phyloP scores from a whole-genome alignment of 1,140 invertebrate genomes.

The Drosophila eugracilis region DNA sequence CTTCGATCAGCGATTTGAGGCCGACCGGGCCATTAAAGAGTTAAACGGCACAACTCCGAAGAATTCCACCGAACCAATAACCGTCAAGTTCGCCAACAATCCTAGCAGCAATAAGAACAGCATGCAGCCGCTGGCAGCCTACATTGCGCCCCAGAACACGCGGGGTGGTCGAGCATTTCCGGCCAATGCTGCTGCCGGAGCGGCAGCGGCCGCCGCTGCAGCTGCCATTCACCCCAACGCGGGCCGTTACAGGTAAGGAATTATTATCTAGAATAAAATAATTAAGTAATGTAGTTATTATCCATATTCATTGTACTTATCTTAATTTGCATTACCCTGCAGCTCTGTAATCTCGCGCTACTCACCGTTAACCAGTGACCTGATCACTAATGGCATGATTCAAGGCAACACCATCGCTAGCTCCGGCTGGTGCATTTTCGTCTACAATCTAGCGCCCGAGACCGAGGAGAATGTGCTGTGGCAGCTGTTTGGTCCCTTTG shows the following conservation, averaged over 20 bases:
- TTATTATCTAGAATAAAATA: no score
- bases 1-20: conserved; percentile 98
- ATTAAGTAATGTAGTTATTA: background rate
- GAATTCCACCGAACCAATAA: conserved; percentile 98
- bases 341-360: conserved; percentile 88
- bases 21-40: conserved; percentile 98
- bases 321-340: conserved; percentile 2
- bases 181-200: conserved; percentile 87
- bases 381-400: conserved; percentile 94
- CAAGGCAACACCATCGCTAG: conserved; percentile 93
- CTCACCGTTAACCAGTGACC: conserved; percentile 96
- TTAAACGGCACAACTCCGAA: conserved; percentile 98
- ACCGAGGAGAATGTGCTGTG: conserved; percentile 99
- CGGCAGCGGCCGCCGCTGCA: conserved; percentile 86
- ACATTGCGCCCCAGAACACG: conserved; percentile 91
- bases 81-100: conserved; percentile 99
- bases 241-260: conserved; percentile 94
- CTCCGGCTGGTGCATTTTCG: conserved; percentile 98
- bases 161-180: conserved; percentile 91
- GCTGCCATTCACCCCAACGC: conserved; percentile 93
- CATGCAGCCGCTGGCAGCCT: conserved; percentile 95
- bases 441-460: conserved; percentile 99
- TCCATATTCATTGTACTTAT: background rate
- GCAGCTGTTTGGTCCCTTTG: conserved; percentile 99
- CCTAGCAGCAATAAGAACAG: conserved; percentile 98